Conservation (phyloP, 2,888 invertebrate genomes). For the Drosophila merina region DNA sequence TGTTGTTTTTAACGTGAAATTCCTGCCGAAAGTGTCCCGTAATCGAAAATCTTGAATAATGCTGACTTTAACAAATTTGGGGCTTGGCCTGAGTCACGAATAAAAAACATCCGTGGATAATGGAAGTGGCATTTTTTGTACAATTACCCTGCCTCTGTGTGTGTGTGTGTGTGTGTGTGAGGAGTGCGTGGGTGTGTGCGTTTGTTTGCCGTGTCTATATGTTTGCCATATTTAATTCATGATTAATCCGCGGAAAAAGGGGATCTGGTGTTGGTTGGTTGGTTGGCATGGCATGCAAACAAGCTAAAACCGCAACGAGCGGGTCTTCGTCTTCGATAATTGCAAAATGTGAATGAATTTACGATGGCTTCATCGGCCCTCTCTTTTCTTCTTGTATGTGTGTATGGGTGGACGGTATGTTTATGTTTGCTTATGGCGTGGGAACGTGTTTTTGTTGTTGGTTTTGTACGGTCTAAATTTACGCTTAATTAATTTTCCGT, state of each 20-base stretch:
- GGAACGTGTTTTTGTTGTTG: conserved; percentile 53
- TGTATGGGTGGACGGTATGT: conserved; percentile 26
- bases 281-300: conserved; percentile 53
- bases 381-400: neutral
- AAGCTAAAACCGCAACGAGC: conserved; percentile 60
- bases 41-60: conserved; percentile 41
- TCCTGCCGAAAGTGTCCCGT: conserved; percentile 20
- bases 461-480: conserved; percentile 50
- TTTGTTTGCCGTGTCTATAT: conserved; percentile 58
- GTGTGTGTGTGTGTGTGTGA: conserved; percentile 15
- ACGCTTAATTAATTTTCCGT: conserved; percentile 66
- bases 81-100: conserved; percentile 59
- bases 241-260: conserved; percentile 59
- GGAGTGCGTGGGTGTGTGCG: conserved; percentile 38
- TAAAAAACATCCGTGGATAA: conserved; percentile 48
- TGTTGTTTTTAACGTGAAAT: conserved; percentile 1
- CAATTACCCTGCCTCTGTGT: conserved; percentile 44
- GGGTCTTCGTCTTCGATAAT: conserved; percentile 16
- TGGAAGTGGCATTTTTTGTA: conserved; percentile 63
- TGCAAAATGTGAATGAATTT: conserved; percentile 64
- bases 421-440: conserved; percentile 62
- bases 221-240: conserved; percentile 70
- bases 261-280: conserved; percentile 47
- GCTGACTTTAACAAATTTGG: conserved; percentile 30
- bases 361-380: conserved; percentile 34